Evolutionary conservation across 2,797 vertebrate species (phyloP).

Genomic region (Rhynchonycteris naso): DNA sequence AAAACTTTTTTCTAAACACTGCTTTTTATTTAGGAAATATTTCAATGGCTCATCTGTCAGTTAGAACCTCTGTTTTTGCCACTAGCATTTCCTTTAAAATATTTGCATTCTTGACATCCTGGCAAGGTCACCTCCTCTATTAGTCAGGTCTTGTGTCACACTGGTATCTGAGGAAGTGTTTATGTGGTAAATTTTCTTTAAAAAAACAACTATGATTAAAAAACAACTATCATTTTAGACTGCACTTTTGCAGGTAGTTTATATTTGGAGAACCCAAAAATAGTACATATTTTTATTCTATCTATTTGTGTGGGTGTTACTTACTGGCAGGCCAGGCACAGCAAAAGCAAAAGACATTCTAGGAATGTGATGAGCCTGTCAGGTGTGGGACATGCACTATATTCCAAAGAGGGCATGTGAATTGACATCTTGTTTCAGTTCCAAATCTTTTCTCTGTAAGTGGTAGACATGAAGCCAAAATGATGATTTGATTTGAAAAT

Average conservation of each 20-base stretch:
- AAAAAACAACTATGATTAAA: too few species aligned
- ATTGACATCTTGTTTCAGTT: neutral
- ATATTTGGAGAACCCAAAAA: neutral
- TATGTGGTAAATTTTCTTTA: neutral
- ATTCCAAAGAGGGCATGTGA: neutral
- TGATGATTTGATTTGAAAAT: neutral
- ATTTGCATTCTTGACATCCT: neutral
- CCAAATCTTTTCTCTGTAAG: slow-evolving; percentile 5
- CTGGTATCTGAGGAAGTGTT: neutral
- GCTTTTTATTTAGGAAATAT: neutral
- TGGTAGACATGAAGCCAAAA: neutral
- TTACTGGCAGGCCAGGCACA: neutral
- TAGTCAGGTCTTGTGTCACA: neutral
- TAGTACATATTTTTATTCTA: slow-evolving; percentile 9
- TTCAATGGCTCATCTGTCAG: neutral
- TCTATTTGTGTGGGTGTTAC: neutral
- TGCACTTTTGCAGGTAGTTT: neutral
- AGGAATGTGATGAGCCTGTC: neutral
- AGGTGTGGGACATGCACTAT: neutral
- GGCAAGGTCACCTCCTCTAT: neutral
- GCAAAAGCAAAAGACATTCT: neutral
- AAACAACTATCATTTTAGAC: neutral
- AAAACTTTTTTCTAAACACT: too few species aligned
- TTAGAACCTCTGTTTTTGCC: neutral
- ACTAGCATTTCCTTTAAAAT: slow-evolving; percentile 1